phyloP scores from a whole-genome alignment of 2,888 invertebrate species.

The Micoletzkya japonica region DNA sequence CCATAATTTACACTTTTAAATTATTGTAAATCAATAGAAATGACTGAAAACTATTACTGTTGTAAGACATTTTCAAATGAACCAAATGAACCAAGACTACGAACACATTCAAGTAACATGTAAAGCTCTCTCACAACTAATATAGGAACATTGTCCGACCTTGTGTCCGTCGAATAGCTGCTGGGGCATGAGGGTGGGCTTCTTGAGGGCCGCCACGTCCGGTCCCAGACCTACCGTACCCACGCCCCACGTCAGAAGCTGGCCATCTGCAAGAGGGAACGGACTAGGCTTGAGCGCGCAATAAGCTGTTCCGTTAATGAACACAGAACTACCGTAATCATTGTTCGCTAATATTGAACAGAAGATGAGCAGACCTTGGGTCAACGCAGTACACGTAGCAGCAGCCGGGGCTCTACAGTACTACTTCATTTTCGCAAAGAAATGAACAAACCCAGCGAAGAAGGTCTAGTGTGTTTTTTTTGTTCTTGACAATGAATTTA shows the following conservation, averaged over 20 bases:
- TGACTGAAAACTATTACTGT: too few species aligned
- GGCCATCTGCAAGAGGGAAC: conserved; percentile 19
- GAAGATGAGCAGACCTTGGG: neutral
- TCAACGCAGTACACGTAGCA: neutral
- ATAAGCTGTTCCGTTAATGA: neutral
- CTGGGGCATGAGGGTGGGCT: conserved; percentile 48
- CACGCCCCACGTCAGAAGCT: conserved; percentile 49
- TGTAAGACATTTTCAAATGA: too few species aligned
- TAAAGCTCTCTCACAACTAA: too few species aligned
- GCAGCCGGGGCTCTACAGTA: neutral
- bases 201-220: conserved; percentile 31
- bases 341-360: neutral
- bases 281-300: neutral
- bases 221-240: conserved; percentile 59
- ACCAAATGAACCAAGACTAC: too few species aligned
- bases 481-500: too few species aligned
- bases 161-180: conserved; percentile 48
- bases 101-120: too few species aligned
- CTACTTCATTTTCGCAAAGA: neutral
- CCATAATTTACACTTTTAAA: too few species aligned
- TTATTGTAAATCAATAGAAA: too few species aligned
- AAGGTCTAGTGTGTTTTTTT: neutral
- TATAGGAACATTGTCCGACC: neutral
- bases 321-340: neutral
- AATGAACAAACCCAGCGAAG: neutral